Base-by-base conservation (phyloP, 2,797 vertebrate species). In the Moxostoma hubbsi region DNA sequence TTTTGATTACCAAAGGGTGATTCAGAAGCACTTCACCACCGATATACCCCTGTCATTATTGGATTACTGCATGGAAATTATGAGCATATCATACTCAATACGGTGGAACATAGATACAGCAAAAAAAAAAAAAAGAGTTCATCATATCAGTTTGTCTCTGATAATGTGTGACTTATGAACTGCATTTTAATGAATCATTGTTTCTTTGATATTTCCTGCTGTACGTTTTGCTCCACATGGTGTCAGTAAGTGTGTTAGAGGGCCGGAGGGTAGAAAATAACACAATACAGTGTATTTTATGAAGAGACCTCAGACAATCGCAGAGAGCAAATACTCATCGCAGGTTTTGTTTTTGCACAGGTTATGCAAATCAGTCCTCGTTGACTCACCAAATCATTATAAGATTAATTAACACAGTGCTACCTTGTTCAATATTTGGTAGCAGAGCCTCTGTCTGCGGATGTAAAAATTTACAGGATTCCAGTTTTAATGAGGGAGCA, bases 341-440 rank as follows among this genome's bases (percentile, higher is more conserved):
- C 64, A 63, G 69, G 73, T 83, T 82, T 79, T 83, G 81, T 90
- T 88, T 87, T 86, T 84, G 84, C 81, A 83, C 88, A 87, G 87
- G 82, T 89, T 88, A 93, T 93, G 91, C 61, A 89, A 91, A 93
- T 92, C 81, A 92, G 85, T 75, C 77, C 43, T 71, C 77, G 53
- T 83, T 85, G 13, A 86, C 84, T 84, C 79, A 63, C 77, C 72
- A 53, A 74, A 70, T 83, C 79, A 80, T 83, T 89, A 87, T 93
- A 92, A 93, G 93, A 91, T 93, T 95, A 95, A 95, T 95, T 95
- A 95, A 91, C 93, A 90, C 90, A 82, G 86, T 90, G 90, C 91
- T 94, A 92, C 92, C 92, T 93, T 92, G 90, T 87, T 93, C 92
- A 92, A 88, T 93, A 92, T 93, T 94, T 92, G 90, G 88, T 93